Base-by-base conservation (phyloP, 2,888 invertebrate genomes). In the Agrochola lota region DNA sequence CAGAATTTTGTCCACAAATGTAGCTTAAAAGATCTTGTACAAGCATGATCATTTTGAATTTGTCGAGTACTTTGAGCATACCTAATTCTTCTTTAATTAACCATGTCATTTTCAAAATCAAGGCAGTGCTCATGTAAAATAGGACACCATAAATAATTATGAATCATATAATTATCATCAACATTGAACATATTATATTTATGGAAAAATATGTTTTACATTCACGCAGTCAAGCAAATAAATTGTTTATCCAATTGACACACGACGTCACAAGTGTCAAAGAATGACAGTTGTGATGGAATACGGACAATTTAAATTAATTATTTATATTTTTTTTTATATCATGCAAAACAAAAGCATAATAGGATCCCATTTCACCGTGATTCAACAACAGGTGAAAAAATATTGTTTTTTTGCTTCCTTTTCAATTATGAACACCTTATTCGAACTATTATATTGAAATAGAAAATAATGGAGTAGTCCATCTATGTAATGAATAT, bases 1-100 rank as follows among this genome's bases (percentile, higher is more conserved):
- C 77, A 78, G 69, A 75, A 80, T 86, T 75, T 84, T 52, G 73
- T 76, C 68, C 88, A 86, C 84, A 80, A 80, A 88, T 73, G 68
- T 75, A 74, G 77, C 80, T 79, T 63, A 75, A 80, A 79, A 83
- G 71, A 77, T 85, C 64, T 79, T 74, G 66, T 77, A 77, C 43
- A 55, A 67, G 57, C 63, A 75, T 60, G 69, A 79, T 79, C 40
- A 80, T 80, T 84, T 84, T 78, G 52, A 66, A 59, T 74, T 76
- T 71, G 62, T 67, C 26, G 40, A 70, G 46, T 43, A 68, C 66
- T 70, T 62, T 78, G 26, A 55, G 23, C 60, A 12, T 66, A 55
- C 2, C 62, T 73, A 59, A 85, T 68, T 40, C 49, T 68, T 63
- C 30, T 30, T 66, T 57, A 64, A 49, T 63, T 8, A 57, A 12